A percentile compares a stretch with the other conserved stretches of the same genome.
These are phyloP conservation scores for Hippopotamyrus pictus DNA, from an alignment of 2,797 vertebrate genomes.

Conservation along the genomic window DNA sequence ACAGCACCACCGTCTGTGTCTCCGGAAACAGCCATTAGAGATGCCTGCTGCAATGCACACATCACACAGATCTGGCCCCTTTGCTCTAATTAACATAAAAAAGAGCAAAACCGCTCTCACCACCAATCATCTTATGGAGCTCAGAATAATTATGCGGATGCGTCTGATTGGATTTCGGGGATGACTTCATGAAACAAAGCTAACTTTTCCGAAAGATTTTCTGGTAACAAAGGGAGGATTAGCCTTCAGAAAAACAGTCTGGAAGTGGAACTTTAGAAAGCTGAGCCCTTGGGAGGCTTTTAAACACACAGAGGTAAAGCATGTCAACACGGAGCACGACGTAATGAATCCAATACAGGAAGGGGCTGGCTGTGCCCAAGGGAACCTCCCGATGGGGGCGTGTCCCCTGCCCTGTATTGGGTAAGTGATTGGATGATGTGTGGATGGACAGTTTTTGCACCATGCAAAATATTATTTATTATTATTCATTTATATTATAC, in stretches of 20 bases:
- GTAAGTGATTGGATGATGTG: neutral
- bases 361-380: neutral
- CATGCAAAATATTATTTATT: neutral
- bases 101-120: neutral
- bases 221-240: neutral
- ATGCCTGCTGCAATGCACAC: neutral
- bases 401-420: neutral
- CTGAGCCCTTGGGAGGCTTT: neutral
- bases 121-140: neutral
- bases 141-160: neutral
- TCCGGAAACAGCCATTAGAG: neutral
- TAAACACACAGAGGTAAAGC: neutral
- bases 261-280: neutral
- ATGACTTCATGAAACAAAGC: neutral
- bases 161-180: neutral
- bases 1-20: neutral
- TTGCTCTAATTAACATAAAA: neutral
- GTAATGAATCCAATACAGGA: neutral
- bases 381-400: neutral
- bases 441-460: neutral
- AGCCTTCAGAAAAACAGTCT: neutral
- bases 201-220: neutral
- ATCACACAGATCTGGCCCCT: neutral
- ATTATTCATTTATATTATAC: neutral
- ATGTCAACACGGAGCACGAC: neutral